These are phyloP conservation scores for Tretioscincus oriximinensis DNA, from an alignment of 2,113 vertebrate species.

Conservation along the genomic window DNA sequence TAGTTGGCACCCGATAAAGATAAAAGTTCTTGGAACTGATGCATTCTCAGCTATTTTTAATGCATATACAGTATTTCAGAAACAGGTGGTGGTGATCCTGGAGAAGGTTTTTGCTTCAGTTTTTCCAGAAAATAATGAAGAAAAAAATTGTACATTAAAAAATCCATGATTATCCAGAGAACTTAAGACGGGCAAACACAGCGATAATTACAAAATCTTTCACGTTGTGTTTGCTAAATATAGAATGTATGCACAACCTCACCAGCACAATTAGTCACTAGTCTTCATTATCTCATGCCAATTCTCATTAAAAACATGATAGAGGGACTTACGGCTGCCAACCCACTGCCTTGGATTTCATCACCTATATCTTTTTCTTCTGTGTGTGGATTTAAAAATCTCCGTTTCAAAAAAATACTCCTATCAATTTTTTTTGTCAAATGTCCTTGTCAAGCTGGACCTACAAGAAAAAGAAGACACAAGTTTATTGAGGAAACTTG, in stretches of 20 bases:
- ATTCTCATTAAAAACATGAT: neutral
- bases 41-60: neutral
- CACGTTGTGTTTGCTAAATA: conserved; percentile 14
- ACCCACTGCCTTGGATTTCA: conserved; percentile 23
- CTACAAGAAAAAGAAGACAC: neutral
- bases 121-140: conserved; percentile 1
- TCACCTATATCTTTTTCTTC: conserved; percentile 9
- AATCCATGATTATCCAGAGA: conserved; percentile 51
- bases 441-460: neutral
- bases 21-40: conserved; percentile 22
- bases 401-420: neutral
- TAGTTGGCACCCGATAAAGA: conserved; percentile 18
- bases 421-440: neutral
- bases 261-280: conserved; percentile 22
- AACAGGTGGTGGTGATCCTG: neutral
- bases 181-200: conserved; percentile 46
- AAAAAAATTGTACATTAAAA: conserved; percentile 36
- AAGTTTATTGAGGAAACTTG: neutral
- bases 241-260: conserved; percentile 8
- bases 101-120: conserved; percentile 11
- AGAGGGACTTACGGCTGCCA: conserved; percentile 8
- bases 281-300: conserved; percentile 22
- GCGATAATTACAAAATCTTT: conserved; percentile 20
- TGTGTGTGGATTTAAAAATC: neutral
- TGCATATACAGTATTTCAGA: neutral